Evolutionary conservation across 2,113 vertebrate species (phyloP).

Genomic region (Panthera leo): DNA sequence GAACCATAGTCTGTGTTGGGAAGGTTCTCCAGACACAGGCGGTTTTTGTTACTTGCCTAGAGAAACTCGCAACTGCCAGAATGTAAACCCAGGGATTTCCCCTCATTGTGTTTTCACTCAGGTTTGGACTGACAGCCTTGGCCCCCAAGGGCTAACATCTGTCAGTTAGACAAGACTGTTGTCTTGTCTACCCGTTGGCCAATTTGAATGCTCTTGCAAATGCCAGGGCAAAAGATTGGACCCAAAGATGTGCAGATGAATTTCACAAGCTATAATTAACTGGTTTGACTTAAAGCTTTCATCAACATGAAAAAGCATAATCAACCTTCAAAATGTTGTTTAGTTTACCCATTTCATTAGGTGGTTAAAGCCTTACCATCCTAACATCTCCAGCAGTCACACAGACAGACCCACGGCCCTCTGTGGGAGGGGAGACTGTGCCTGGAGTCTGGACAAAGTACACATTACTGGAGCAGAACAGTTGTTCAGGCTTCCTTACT

Average conservation of each 20-base stretch:
- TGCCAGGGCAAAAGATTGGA: not conserved
- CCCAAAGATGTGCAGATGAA: not conserved
- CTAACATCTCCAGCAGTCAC: not conserved
- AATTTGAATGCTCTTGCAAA: conserved; percentile 18
- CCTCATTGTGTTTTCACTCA: not conserved
- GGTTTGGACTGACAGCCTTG: not conserved
- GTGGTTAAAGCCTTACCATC: not conserved
- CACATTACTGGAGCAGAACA: not conserved
- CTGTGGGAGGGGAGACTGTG: not conserved
- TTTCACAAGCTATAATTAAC: conserved; percentile 37
- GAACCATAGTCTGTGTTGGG: not conserved
- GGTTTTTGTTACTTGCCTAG: conserved; percentile 24
- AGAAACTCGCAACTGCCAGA: not conserved
- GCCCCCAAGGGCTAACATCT: not conserved
- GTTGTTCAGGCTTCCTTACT: not conserved
- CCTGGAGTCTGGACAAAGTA: not conserved
- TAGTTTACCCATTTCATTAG: not conserved
- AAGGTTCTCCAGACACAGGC: not conserved
- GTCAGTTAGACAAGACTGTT: conserved; percentile 17
- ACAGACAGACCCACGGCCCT: not conserved
- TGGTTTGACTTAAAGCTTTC: conserved; percentile 25
- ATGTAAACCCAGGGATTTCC: not conserved
- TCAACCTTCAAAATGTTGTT: not conserved
- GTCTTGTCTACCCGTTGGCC: not conserved
- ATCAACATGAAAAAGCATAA: conserved; percentile 6